Evolutionary conservation across 2,113 vertebrate species (phyloP).

Genomic region (Halichoerus grypus): DNA sequence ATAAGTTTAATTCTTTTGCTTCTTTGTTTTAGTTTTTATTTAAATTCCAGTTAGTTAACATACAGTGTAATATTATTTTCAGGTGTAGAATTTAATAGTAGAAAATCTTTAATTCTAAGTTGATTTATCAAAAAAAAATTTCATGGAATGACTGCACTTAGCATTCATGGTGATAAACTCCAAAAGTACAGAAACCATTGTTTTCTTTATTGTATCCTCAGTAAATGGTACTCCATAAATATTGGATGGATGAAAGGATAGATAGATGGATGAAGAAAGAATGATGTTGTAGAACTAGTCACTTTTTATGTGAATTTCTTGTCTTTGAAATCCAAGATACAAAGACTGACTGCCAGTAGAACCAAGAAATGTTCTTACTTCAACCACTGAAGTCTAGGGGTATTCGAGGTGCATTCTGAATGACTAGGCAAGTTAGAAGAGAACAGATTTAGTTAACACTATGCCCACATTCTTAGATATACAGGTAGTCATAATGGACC

Average conservation of each 20-base stretch:
- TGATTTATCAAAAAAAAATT: not conserved
- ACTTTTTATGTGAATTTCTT: not conserved
- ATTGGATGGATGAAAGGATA: not conserved
- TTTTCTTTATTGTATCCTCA: not conserved
- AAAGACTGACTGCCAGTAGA: not conserved
- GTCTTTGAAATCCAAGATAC: not conserved
- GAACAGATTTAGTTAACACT: not conserved
- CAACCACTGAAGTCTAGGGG: not conserved
- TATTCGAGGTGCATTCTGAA: not conserved
- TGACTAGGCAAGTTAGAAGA: not conserved
- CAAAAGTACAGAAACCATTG: not conserved
- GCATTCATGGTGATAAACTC: not conserved
- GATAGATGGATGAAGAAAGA: not conserved
- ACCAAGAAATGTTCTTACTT: not conserved
- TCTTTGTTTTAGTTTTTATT: not conserved
- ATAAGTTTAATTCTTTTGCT: not conserved
- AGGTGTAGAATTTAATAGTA: not conserved
- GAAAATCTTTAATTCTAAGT: not conserved
- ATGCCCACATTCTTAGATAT: not conserved
- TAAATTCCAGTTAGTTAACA: not conserved
- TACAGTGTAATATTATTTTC: not conserved
- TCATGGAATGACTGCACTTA: not conserved
- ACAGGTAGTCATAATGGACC: not conserved
- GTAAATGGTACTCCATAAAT: not conserved
- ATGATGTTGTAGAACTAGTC: not conserved